Evolutionary conservation across 2,888 invertebrate genomes (phyloP).

Genomic region (Drosophila siamana): DNA sequence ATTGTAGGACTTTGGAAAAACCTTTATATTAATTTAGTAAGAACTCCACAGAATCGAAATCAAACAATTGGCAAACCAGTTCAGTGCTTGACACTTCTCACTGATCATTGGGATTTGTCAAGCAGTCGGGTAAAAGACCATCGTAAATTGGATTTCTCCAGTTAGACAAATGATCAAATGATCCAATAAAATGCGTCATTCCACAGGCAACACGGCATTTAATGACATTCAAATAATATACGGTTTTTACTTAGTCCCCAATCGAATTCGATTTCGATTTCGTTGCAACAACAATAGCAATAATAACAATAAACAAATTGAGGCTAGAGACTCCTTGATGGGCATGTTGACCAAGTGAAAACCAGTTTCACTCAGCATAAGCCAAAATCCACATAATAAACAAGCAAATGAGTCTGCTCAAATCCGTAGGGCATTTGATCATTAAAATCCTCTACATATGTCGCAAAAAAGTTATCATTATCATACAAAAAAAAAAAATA

Average conservation of each 20-base stretch:
- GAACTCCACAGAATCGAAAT: background rate
- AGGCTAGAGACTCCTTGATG: constrained; percentile 72
- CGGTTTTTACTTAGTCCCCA: constrained; percentile 53
- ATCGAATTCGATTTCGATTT: constrained; percentile 51
- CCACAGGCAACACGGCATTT: constrained; percentile 36
- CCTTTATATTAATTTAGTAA: background rate
- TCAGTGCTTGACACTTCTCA: constrained; percentile 6
- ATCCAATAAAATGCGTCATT: constrained; percentile 48
- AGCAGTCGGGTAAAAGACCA: constrained; percentile 11
- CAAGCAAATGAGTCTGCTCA: constrained; percentile 18
- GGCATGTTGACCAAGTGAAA: constrained; percentile 67
- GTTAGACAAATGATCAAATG: constrained; percentile 11
- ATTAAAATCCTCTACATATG: constrained; percentile 22
- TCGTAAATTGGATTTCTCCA: constrained; percentile 31
- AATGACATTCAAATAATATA: constrained; percentile 68
- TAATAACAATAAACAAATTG: constrained; percentile 46
- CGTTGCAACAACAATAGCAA: constrained; percentile 4
- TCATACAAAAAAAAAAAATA: too few relatives aligned
- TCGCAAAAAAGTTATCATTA: too few relatives aligned
- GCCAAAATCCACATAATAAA: constrained; percentile 38
- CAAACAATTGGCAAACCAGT: constrained; percentile 6
- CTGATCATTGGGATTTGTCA: constrained; percentile 24
- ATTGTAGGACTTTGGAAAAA: background rate
- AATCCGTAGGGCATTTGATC: background rate
- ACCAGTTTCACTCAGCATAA: constrained; percentile 69